Base-by-base conservation (phyloP, 2,113 vertebrate genomes). In the Podilymbus podiceps region DNA sequence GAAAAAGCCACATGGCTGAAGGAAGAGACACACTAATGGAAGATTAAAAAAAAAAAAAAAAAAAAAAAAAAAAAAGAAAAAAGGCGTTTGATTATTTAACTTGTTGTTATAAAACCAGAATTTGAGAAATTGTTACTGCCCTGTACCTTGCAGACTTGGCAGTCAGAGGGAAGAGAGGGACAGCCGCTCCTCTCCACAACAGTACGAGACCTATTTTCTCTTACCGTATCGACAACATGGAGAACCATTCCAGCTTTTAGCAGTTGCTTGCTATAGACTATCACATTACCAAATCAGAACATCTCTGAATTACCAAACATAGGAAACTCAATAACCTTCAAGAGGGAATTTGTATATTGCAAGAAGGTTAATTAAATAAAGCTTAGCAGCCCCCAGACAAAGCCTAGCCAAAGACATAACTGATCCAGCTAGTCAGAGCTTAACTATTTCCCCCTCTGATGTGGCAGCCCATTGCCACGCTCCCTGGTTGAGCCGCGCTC, bases 141-240 rank as follows among this genome's bases (percentile, higher is more conserved):
- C 47, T 8, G 35, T 11, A 7, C 35, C 59, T 24, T 22, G 42
- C 44, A 89, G 44, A 15, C 30, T 24, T 2, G 8, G 40, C 53
- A 72, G 22, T 10, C 3, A 11, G 69, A 66, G 52, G 75, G 23
- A 33, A 16, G 38, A 44, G 8, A 8, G 27, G 27, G 11, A 30
- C 15, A 49, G 21, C 3, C 0, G 0, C 4, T 18, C 12, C 35
- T 20, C 64, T 38, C 49, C 30, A 1, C 30, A 3, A 10, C 24
- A 52, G 46, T 1, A 19, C 15, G 8, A 44, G 49, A 46, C 42
- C 30, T 4, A 0, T 47, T 42, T 55, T 31, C 35, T 49, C n/a
- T 35, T 5, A 4, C 33, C 9, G 1, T 9, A 6, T 4, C 4
- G 2, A 7, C 13, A 18, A 52, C 13, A 4, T 2, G 6, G 25